Percentiles rank a stretch among this genome's conserved stretches.
These are phyloP conservation scores for Ciconia nigra DNA, from an alignment of 2,797 vertebrate species.

Conservation along the genomic window DNA sequence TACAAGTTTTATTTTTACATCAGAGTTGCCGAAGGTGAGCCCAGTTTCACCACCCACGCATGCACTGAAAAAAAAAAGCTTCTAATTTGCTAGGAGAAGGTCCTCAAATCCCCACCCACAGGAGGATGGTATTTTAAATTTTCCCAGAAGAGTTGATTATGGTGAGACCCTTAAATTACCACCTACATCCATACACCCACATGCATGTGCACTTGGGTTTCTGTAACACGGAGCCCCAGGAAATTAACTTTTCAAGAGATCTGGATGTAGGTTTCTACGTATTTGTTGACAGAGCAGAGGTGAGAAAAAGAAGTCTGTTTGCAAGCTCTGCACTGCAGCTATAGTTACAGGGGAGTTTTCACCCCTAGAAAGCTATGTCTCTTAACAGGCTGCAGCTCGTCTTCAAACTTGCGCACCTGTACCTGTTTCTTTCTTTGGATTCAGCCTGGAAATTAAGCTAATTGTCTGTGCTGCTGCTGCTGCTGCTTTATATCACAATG, in stretches of 20 bases:
- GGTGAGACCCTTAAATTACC: constrained; percentile 57
- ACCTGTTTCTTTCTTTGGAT: background rate
- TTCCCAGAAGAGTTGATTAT: constrained; percentile 36
- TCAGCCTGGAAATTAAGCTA: background rate
- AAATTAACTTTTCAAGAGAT: background rate
- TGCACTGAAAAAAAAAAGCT: background rate
- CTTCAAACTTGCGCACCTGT: background rate
- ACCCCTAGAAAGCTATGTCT: background rate
- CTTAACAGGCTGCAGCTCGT: background rate
- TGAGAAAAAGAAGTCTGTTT: background rate
- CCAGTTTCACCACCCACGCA: constrained; percentile 50
- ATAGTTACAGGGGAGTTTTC: background rate
- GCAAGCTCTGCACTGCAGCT: background rate
- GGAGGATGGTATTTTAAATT: constrained; percentile 50
- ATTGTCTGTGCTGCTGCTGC: background rate
- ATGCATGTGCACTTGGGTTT: background rate
- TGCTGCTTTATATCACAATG: fast-evolving
- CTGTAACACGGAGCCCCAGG: background rate
- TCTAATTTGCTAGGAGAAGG: constrained; percentile 58
- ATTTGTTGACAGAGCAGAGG: constrained; percentile 10
- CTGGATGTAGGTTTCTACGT: background rate
- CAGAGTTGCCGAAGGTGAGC: constrained; percentile 60
- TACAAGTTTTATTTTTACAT: constrained; percentile 69
- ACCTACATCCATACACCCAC: constrained; percentile 41
- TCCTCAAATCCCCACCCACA: constrained; percentile 60